phyloP scores from a whole-genome alignment of 2,888 invertebrate genomes.

The Plagodis dolabraria region DNA sequence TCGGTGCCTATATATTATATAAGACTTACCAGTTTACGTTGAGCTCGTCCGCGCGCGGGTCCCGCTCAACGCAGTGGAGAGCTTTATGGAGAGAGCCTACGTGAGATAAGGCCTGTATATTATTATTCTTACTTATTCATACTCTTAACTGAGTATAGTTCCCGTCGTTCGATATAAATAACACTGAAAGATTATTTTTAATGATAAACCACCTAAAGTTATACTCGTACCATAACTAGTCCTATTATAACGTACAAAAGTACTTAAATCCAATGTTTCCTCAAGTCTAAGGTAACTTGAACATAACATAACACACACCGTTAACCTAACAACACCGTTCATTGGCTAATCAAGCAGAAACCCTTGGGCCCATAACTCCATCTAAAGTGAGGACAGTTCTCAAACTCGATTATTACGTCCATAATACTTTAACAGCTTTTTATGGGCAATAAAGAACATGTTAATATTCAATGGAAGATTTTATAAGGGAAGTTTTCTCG shows the following conservation, averaged over 20 bases:
- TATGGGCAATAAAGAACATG: slow-evolving; percentile 70
- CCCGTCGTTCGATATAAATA: too few species aligned
- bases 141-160: too few species aligned
- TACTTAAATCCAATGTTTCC: slow-evolving; percentile 18
- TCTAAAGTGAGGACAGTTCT: slow-evolving; percentile 46
- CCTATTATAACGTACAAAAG: slow-evolving; percentile 4
- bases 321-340: slow-evolving; percentile 37
- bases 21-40: background rate
- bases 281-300: slow-evolving; percentile 19
- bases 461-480: slow-evolving; percentile 78
- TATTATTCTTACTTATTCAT: too few species aligned
- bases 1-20: slow-evolving; percentile 1
- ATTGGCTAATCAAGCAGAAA: slow-evolving; percentile 49
- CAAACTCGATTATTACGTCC: slow-evolving; percentile 60
- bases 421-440: slow-evolving; percentile 55
- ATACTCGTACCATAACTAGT: too few species aligned
- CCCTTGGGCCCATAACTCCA: slow-evolving; percentile 47
- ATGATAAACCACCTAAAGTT: too few species aligned
- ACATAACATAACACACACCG: slow-evolving; percentile 16
- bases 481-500: slow-evolving; percentile 75
- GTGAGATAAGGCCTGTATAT: too few species aligned
- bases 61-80: background rate
- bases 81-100: too few species aligned
- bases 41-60: background rate
- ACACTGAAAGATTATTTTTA: too few species aligned